Conservation (phyloP, 2,797 vertebrate genomes). For the Neostethus bicornis region DNA sequence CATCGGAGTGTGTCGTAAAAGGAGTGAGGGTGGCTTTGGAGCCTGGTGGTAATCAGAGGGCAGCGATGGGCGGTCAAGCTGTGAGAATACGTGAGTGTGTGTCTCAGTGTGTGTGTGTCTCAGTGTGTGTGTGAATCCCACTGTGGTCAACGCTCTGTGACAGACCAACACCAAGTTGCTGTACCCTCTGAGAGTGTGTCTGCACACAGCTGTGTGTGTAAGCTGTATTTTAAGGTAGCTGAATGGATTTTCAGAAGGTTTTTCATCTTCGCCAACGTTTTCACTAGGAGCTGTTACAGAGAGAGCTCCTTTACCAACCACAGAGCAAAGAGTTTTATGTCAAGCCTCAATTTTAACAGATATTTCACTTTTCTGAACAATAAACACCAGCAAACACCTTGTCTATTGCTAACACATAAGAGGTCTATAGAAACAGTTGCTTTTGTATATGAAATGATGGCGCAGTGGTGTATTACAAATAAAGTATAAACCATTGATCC, state of each 20-base stretch:
- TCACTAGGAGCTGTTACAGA: constrained; percentile 34
- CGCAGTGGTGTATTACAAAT: no score
- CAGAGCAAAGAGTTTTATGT: constrained; percentile 32
- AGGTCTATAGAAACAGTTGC: background rate
- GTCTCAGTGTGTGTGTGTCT: constrained; percentile 19
- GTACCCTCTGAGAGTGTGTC: constrained; percentile 57
- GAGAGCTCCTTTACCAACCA: constrained; percentile 20
- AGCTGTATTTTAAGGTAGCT: constrained; percentile 56
- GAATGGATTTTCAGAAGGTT: constrained; percentile 60
- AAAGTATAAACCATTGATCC: no score
- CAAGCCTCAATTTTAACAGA: constrained; percentile 4
- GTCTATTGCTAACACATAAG: background rate
- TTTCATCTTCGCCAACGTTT: constrained; percentile 48
- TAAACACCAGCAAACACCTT: constrained; percentile 1
- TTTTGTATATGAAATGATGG: no score
- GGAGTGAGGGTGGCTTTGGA: constrained; percentile 63
- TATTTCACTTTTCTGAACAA: background rate
- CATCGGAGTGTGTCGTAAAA: constrained; percentile 65
- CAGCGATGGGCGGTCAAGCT: constrained; percentile 75
- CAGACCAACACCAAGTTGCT: constrained; percentile 56
- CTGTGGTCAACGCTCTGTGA: constrained; percentile 69
- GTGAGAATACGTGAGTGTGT: constrained; percentile 27
- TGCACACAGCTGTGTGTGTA: constrained; percentile 65
- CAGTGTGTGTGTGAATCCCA: constrained; percentile 37
- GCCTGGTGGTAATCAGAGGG: constrained; percentile 71